Base-by-base conservation (phyloP, 23 tunicate species). In the Ciona savignyi region DNA sequence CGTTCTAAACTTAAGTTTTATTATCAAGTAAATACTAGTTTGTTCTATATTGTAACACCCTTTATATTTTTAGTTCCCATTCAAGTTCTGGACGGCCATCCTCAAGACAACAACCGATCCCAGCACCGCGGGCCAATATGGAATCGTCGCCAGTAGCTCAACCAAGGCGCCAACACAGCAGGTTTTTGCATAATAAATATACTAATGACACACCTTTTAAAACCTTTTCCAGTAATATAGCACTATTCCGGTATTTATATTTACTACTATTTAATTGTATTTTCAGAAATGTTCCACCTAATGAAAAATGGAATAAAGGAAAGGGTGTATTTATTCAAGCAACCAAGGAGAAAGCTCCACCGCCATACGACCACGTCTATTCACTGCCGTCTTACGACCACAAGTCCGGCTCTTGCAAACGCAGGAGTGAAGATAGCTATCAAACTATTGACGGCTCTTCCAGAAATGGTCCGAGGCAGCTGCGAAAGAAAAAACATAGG, bases 281-380 rank as follows among this genome's bases (percentile, higher is more conserved):
- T 30, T 29, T 9, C 63, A 81, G 86, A 63, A 81, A 80, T 42
- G 32, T 81, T n/a, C 78, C 86, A 25, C 86, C 86, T 0, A 67
- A 64, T 3, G 30, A 65, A 63, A 63, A 70, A 23, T 63, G 70
- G 29, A 21, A 49, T 33, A 32, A 34, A 9, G 25, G 69, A 49
- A 25, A 21, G 25, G 63, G 51, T 15, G 42, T 33, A 26, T 15
- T 9, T 25, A 19, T 60, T 29, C 32, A 29, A 3, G n/a, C 65
- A 11, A 27, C 25, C 6, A 20, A 24, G 56, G 19, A 49, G 20
- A 29, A 3, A 2, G 72, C 64, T 19, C 71, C 79, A 6, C 74
- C 75, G 24, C 75, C 83, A 2, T 67, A 78, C 31, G n/a, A 31
- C 67, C 75, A 78, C 75, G 23, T 78, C 31, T 78, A 68, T 75